These are phyloP conservation scores for Agelaius phoeniceus DNA, from an alignment of 2,113 vertebrate species.

Conservation along the genomic window DNA sequence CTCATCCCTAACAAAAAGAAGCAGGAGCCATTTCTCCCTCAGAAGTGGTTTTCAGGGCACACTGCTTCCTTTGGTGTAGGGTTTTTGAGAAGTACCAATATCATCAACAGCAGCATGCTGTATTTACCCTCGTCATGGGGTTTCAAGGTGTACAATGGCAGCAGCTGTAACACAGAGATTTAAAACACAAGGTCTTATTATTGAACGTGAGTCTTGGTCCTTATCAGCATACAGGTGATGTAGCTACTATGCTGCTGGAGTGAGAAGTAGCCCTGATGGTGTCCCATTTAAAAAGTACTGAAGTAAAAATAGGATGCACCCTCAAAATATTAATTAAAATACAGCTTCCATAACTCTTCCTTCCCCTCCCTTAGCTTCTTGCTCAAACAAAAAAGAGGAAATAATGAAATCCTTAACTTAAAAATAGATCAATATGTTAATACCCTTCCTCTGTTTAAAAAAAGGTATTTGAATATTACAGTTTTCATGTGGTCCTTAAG, in stretches of 20 bases:
- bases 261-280: not conserved
- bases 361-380: not conserved
- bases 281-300: constrained; percentile 16
- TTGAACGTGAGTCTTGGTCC: not conserved
- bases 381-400: not conserved
- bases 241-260: not conserved
- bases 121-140: not conserved
- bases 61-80: not conserved
- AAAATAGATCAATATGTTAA: not conserved
- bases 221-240: not conserved
- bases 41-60: not conserved
- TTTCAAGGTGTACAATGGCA: not conserved
- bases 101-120: not conserved
- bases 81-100: not conserved
- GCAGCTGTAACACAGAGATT: not conserved
- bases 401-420: not conserved
- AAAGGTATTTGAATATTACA: not conserved
- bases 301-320: not conserved
- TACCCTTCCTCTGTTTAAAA: not conserved
- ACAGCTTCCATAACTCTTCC: not conserved
- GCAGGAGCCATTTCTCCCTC: not conserved
- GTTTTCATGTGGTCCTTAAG: not conserved
- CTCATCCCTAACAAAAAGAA: not conserved
- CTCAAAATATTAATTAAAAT: not conserved
- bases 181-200: constrained; percentile 1